Percentiles rank a stretch among this genome's conserved stretches.
phyloP scores from a whole-genome alignment of 2,797 vertebrate species.

The Amazona finschi region DNA sequence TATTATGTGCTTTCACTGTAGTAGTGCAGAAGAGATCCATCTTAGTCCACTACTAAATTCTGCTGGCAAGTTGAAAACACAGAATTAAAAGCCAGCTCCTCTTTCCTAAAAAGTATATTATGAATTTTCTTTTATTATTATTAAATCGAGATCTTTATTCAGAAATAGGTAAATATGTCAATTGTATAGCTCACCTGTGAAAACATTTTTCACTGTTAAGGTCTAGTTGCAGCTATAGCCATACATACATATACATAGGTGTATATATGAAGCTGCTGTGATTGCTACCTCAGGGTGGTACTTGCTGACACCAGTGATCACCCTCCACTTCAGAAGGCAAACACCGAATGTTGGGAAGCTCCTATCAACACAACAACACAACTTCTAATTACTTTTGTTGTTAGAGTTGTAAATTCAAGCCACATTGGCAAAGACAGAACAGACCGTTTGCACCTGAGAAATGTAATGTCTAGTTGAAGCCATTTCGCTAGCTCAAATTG shows the following conservation, averaged over 20 bases:
- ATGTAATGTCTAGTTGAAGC: not conserved
- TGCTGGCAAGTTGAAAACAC: not conserved
- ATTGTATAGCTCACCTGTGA: not conserved
- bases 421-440: not conserved
- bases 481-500: not conserved
- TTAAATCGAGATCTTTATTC: not conserved
- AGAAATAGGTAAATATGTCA: not conserved
- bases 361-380: not conserved
- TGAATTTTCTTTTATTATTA: not conserved
- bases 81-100: not conserved
- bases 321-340: not conserved
- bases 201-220: not conserved
- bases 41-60: not conserved
- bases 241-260: too few species aligned
- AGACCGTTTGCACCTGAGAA: constrained; percentile 13
- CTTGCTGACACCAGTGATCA: not conserved
- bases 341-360: not conserved
- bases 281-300: not conserved
- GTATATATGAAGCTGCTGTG: not conserved
- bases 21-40: not conserved
- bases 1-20: not conserved
- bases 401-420: constrained; percentile 14
- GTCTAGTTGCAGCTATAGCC: not conserved
- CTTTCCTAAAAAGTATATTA: not conserved
- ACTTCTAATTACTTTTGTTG: not conserved